These are phyloP conservation scores for Drosophila trapezifrons DNA, from an alignment of 1,140 invertebrate species.

Conservation along the genomic window DNA sequence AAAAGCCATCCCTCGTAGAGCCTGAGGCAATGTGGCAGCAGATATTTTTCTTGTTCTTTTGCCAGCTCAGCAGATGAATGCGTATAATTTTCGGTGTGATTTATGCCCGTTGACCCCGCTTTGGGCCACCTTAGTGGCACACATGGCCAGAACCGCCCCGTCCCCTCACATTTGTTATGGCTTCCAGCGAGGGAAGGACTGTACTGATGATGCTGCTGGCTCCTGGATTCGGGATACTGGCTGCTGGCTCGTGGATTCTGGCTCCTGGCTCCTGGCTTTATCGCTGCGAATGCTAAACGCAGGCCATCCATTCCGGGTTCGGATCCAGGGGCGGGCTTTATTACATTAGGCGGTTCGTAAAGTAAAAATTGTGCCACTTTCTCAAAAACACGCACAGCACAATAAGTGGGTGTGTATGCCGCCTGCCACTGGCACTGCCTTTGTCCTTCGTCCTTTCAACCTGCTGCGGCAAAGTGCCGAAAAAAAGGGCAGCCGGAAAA, in stretches of 20 bases:
- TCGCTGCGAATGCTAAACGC: constrained; percentile 78
- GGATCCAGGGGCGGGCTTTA: constrained; percentile 67
- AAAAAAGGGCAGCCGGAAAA: constrained; percentile 67
- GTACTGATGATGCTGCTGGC: constrained; percentile 34
- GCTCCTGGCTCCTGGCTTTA: constrained; percentile 39
- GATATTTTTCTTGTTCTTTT: constrained; percentile 74
- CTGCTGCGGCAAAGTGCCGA: constrained; percentile 76
- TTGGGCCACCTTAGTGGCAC: constrained; percentile 60
- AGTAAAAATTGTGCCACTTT: constrained; percentile 83
- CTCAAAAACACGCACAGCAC: constrained; percentile 81
- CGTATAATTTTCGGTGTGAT: constrained; percentile 83
- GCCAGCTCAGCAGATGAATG: constrained; percentile 83
- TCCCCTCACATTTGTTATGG: constrained; percentile 76
- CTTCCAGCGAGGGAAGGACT: constrained; percentile 22
- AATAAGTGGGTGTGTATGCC: constrained; percentile 56
- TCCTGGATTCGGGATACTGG: constrained; percentile 8
- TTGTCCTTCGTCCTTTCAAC: constrained; percentile 62
- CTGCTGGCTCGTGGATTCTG: background rate
- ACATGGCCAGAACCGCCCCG: constrained; percentile 51
- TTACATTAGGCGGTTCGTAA: constrained; percentile 82
- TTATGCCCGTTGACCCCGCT: constrained; percentile 79
- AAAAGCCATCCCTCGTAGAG: constrained; percentile 8
- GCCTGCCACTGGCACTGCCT: constrained; percentile 8
- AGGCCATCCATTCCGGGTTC: constrained; percentile 68
- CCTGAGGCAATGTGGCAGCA: constrained; percentile 74